A percentile compares a stretch with the other conserved stretches of the same genome.
phyloP scores from a whole-genome alignment of 2,113 vertebrate genomes.

The Ictalurus furcatus region DNA sequence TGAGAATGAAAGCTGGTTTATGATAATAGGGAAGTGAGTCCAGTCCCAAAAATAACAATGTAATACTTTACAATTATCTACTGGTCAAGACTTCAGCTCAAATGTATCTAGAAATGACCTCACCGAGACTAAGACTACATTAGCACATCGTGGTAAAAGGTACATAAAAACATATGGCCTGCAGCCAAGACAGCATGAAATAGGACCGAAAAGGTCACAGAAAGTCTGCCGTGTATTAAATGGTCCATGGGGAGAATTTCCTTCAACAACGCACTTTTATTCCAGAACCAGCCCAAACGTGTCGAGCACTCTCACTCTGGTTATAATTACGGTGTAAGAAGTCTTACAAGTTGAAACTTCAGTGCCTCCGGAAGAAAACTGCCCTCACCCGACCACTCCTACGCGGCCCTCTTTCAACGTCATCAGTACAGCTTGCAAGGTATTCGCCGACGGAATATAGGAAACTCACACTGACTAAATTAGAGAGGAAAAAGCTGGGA shows the following conservation, averaged over 20 bases:
- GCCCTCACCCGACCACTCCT: not conserved
- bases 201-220: conserved; percentile 7
- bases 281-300: not conserved
- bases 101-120: not conserved
- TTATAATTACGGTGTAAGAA: not conserved
- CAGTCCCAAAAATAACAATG: not conserved
- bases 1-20: not conserved
- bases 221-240: not conserved
- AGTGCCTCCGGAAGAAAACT: not conserved
- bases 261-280: conserved; percentile 12
- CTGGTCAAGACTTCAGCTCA: not conserved
- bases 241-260: not conserved
- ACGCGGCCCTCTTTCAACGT: not conserved
- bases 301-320: not conserved
- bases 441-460: conserved; percentile 4
- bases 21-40: not conserved
- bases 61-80: not conserved
- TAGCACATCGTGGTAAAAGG: not conserved
- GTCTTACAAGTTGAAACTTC: not conserved
- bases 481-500: conserved; percentile 33
- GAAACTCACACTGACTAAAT: conserved; percentile 16
- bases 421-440: not conserved
- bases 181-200: conserved; percentile 10
- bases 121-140: not conserved
- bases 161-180: not conserved